A percentile compares a stretch with the other conserved stretches of the same genome.
Conservation (phyloP, 1,140 invertebrate species). For the Reticulitermes speratus region DNA sequence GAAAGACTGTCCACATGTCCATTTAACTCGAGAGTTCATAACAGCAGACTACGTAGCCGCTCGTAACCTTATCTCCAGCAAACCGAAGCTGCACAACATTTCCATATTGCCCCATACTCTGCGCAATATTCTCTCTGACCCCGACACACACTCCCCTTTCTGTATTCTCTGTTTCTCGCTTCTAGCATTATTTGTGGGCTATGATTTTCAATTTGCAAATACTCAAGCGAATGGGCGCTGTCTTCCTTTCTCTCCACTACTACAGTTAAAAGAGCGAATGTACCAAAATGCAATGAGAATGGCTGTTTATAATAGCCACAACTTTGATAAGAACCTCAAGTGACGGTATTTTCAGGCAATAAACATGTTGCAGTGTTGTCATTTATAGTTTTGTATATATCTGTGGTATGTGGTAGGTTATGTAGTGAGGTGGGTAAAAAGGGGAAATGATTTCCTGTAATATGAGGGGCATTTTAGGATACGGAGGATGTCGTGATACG, state of each 20-base stretch:
- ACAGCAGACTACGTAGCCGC: background rate
- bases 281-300: background rate
- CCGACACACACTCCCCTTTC: background rate
- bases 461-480: background rate
- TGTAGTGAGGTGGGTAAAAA: background rate
- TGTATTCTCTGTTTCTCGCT: background rate
- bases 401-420: background rate
- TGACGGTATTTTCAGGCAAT: background rate
- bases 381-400: background rate
- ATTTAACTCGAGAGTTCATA: background rate
- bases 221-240: background rate
- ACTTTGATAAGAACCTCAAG: background rate
- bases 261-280: background rate
- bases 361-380: background rate
- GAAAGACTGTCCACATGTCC: background rate
- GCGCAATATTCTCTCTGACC: background rate
- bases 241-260: background rate
- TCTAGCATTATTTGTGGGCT: background rate
- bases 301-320: background rate
- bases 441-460: background rate
- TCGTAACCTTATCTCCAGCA: background rate
- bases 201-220: conserved; percentile 14
- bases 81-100: background rate
- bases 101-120: background rate
- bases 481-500: background rate